Conservation (phyloP, 2,113 vertebrate species). For the Lagopus muta region DNA sequence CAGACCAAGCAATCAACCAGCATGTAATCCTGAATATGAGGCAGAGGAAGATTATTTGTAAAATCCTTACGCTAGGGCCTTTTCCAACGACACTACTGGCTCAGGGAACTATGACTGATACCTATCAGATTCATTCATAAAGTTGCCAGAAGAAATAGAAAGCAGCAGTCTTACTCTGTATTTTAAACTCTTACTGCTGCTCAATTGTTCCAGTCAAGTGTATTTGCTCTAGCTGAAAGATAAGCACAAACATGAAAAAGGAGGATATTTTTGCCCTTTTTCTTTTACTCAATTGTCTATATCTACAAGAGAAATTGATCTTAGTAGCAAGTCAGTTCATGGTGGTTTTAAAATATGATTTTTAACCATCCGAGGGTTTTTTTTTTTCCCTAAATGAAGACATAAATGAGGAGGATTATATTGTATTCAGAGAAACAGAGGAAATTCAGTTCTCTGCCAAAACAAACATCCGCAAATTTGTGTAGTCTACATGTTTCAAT, state of each 20-base stretch:
- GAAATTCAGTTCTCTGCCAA: slow-evolving; percentile 64
- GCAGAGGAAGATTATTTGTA: neutral
- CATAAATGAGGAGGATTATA: slow-evolving; percentile 29
- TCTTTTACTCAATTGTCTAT: neutral
- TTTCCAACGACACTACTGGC: neutral
- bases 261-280: neutral
- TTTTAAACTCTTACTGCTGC: neutral
- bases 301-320: neutral
- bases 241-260: neutral
- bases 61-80: neutral
- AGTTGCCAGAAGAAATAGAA: neutral
- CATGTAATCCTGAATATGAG: neutral
- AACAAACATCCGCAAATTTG: slow-evolving; percentile 68
- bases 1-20: neutral
- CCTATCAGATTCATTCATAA: neutral
- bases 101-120: neutral
- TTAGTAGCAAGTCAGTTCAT: neutral
- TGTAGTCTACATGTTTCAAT: slow-evolving; percentile 56
- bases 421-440: slow-evolving; percentile 70
- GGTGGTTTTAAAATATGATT: neutral
- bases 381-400: neutral
- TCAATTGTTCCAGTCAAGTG: neutral
- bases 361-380: neutral
- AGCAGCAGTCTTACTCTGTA: neutral
- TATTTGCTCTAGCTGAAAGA: neutral